phyloP scores from a whole-genome alignment of 2,797 vertebrate species.

The Sebastiscus tertius region DNA sequence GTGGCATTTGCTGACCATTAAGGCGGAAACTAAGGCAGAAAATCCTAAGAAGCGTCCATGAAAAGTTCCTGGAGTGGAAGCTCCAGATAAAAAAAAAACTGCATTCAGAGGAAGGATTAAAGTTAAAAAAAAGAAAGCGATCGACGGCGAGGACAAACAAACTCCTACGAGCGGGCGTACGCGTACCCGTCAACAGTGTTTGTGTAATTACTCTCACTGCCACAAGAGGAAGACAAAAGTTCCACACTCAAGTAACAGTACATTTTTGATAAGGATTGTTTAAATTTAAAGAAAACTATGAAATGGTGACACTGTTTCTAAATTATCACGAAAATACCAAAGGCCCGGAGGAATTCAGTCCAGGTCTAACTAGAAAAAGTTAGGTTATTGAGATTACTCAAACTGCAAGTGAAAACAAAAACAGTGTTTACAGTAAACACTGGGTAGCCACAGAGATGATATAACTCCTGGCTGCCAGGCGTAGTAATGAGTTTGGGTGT shows the following conservation, averaged over 20 bases:
- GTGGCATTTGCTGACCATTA: too few species aligned
- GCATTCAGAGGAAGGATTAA: too few species aligned
- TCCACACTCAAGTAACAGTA: neutral
- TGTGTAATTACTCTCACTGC: too few species aligned
- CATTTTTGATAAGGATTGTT: neutral
- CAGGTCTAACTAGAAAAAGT: neutral
- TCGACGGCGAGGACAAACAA: neutral
- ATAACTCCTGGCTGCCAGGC: neutral
- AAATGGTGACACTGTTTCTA: neutral
- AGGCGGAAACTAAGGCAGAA: neutral
- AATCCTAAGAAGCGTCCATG: neutral
- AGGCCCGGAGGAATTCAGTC: neutral
- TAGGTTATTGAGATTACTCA: neutral
- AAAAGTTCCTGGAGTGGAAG: neutral
- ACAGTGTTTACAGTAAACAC: neutral
- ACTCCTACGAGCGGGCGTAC: too few species aligned
- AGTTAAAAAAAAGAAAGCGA: neutral
- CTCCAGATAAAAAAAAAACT: neutral
- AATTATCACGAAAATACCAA: neutral
- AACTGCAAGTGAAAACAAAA: neutral
- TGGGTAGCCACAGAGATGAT: neutral
- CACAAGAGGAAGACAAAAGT: too few species aligned
- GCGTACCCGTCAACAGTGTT: neutral
- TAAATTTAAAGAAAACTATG: neutral
- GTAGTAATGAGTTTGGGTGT: constrained; percentile 20